Percentiles rank a stretch among this genome's conserved stretches.
These are phyloP conservation scores for Fragum fragum DNA, from an alignment of 2,888 invertebrate genomes.

Conservation along the genomic window DNA sequence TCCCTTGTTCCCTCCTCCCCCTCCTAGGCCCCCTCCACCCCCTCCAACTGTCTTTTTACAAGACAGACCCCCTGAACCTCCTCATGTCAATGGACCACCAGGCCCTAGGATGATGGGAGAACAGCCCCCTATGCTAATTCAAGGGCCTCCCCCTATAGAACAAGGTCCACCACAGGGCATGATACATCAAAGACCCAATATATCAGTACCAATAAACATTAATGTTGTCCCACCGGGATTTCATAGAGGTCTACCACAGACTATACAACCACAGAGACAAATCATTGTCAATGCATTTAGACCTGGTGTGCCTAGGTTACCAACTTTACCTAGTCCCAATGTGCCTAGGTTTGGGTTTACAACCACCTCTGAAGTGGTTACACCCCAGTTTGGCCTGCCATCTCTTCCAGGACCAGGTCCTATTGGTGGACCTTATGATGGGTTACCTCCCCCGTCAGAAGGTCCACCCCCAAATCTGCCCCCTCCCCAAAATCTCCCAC, in stretches of 20 bases:
- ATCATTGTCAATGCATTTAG: constrained; percentile 74
- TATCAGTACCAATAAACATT: constrained; percentile 57
- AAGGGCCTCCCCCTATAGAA: constrained; percentile 32
- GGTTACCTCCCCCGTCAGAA: constrained; percentile 55
- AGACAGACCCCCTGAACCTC: constrained; percentile 46
- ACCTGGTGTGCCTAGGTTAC: constrained; percentile 54
- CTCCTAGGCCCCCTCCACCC: constrained; percentile 24
- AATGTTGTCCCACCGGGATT: constrained; percentile 66
- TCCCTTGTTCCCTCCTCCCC: constrained; percentile 36
- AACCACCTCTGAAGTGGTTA: constrained; percentile 35
- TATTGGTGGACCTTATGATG: constrained; percentile 63
- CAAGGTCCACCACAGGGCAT: constrained; percentile 40
- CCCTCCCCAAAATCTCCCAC: constrained; percentile 57
- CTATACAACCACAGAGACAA: constrained; percentile 69
- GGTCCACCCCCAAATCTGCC: constrained; percentile 51
- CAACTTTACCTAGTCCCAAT: constrained; percentile 48
- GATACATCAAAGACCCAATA: constrained; percentile 44
- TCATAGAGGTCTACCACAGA: constrained; percentile 65
- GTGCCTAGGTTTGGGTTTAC: constrained; percentile 48
- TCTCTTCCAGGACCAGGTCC: constrained; percentile 42
- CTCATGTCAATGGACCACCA: constrained; percentile 53
- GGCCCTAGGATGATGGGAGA: constrained; percentile 63
- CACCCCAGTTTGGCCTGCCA: constrained; percentile 43
- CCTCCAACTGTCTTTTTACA: constrained; percentile 43
- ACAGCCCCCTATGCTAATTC: constrained; percentile 39